Conservation (phyloP, 2,113 vertebrate species). For the Natator depressus region DNA sequence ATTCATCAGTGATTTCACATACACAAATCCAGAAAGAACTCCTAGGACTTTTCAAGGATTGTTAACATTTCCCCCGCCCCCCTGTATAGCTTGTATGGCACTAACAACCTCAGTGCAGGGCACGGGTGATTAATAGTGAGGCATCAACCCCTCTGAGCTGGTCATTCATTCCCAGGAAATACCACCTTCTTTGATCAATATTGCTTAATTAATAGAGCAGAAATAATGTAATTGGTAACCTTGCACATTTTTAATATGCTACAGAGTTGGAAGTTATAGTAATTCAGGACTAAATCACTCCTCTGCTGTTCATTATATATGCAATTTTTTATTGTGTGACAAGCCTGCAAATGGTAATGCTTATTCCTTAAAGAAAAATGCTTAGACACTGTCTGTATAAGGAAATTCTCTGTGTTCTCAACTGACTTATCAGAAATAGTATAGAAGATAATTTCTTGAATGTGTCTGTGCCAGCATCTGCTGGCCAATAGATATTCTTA, state of each 20-base stretch:
- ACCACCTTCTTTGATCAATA: neutral
- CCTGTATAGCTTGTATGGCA: neutral
- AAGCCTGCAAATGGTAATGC: neutral
- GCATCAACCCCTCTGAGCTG: neutral
- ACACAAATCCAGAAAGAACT: neutral
- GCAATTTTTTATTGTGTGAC: neutral
- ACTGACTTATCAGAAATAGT: neutral
- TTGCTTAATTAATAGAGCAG: slow-evolving; percentile 25
- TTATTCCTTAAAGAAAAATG: neutral
- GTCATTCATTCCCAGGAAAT: neutral
- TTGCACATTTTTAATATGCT: neutral
- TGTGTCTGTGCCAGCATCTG: neutral
- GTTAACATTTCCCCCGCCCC: neutral
- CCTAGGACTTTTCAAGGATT: neutral
- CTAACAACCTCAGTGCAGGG: neutral
- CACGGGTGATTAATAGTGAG: neutral
- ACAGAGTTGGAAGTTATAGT: neutral
- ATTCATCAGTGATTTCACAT: neutral
- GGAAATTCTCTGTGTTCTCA: neutral
- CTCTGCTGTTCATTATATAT: neutral
- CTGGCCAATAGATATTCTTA: neutral
- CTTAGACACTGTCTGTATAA: neutral
- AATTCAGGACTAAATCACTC: neutral
- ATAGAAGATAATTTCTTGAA: too few species aligned
- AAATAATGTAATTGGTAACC: neutral